Base-by-base conservation (phyloP, 92 coral and sea anemone species). In the Umimayanthus chanpuru region DNA sequence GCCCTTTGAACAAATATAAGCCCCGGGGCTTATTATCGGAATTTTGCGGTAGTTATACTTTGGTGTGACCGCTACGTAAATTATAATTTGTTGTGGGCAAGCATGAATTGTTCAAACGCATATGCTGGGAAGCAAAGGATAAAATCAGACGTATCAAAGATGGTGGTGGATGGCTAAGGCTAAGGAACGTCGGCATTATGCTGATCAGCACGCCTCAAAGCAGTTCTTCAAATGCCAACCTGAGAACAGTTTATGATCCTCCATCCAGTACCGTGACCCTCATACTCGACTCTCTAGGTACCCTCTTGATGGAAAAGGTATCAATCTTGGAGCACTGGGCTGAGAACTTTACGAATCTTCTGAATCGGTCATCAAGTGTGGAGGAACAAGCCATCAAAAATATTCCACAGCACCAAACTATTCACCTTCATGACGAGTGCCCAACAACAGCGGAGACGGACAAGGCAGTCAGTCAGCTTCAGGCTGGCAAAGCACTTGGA, bases 191-290 rank as follows among this genome's bases (percentile, higher is more conserved):
- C 92, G 86, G 75, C 38, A 29, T 25, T 85, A 40, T 26, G 87
- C 92, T 25, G 92, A 90, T 78, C 55, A n/a, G 38, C 73, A 86
- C 29, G 47, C 73, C 73, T 23, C 85, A 40, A 87, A 90, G 68
- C 89, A 76, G 49, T 86, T 90, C 81, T 90, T 76, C 61, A 18
- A 75, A 23, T 32, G 36, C 36, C 36, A 11, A 65, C 82, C 56
- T 88, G 25, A 81, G 77, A 66, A 68, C 73, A 56, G 79, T 91
- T 32, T 81, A 87, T 40, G 88, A 88, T 14, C 90, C 90, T 14
- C 75, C 85, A 7, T 26, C 9, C 73, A 32, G 49, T 12, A 36
- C 79, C 36, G 36, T 32, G 2, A 32, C 4, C 14, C n/a, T 16
- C 2, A 11, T 38, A 53, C 16, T n/a, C 36, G 36, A 32, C 36